Conservation (phyloP, 2,797 vertebrate species). For the Picus viridis region DNA sequence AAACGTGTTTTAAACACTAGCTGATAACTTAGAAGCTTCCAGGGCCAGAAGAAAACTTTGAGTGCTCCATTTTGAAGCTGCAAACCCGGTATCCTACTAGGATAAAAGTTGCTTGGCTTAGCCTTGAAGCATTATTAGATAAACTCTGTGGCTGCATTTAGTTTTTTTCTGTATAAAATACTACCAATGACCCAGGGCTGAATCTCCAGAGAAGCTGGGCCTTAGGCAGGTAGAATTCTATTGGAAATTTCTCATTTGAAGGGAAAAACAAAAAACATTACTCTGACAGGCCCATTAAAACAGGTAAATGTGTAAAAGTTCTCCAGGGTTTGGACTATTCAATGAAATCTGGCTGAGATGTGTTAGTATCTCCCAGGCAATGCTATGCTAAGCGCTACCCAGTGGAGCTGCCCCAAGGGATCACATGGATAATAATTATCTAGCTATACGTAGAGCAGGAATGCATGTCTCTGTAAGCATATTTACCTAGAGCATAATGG, state of each 20-base stretch:
- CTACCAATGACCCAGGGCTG: background rate
- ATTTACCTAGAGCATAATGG: slow-evolving; percentile 1
- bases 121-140: background rate
- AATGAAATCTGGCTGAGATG: background rate
- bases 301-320: background rate
- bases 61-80: background rate
- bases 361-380: background rate
- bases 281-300: background rate
- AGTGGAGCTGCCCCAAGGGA: background rate
- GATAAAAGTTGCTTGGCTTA: background rate
- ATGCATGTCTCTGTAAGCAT: background rate
- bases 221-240: background rate
- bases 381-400: background rate
- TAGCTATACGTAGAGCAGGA: background rate
- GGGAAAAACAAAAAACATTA: background rate
- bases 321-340: background rate
- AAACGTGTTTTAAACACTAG: background rate
- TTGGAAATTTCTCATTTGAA: background rate
- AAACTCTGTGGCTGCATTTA: background rate
- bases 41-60: background rate
- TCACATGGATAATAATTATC: background rate
- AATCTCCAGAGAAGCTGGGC: background rate
- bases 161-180: background rate
- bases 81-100: background rate
- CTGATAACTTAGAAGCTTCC: background rate